Base-by-base conservation (phyloP, 2,888 invertebrate species). In the Oligia strigilis region DNA sequence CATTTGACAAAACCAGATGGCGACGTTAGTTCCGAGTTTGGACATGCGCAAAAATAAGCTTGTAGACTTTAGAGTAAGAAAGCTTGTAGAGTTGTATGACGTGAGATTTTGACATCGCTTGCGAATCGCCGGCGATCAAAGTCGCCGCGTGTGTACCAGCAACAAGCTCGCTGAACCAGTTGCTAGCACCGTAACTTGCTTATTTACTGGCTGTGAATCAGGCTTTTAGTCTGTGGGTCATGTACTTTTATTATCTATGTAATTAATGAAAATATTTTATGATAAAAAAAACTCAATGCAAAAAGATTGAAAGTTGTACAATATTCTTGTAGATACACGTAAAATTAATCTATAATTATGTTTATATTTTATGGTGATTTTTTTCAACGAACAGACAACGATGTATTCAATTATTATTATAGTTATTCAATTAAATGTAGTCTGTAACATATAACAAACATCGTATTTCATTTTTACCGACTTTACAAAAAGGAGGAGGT, bases 341-440 rank as follows among this genome's bases (percentile, higher is more conserved):
- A 77, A 87, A 71, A 73, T 74, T 75, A 84, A 72, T 83, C 81
- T 78, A 69, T 78, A 60, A 73, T 81, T 81, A 77, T 84, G 78
- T 81, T 80, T 80, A 77, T 72, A 76, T 62, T 84, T 69, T 82
- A 88, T 86, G 82, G 83, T 86, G 83, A 86, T 77, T 79, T 80
- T 52, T 85, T 84, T 83, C 90, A 91, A 90, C 89, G 89, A 90
- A 86, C 73, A 91, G 82, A 89, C 90, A 90, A 90, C 90, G 91
- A 90, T 90, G 88, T 90, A 90, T 88, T 83, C 87, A 84, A 74
- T 87, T 89, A 77, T 88, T 88, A 84, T 83, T 80, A 76, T 84
- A 90, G 84, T 88, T 89, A 89, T 85, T 89, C 86, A 83, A 89
- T 81, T 88, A 89, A 89, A 89, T 78, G 67, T 89, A 89, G 89